Conservation (phyloP, 2,113 vertebrate genomes). For the Proteles cristata region DNA sequence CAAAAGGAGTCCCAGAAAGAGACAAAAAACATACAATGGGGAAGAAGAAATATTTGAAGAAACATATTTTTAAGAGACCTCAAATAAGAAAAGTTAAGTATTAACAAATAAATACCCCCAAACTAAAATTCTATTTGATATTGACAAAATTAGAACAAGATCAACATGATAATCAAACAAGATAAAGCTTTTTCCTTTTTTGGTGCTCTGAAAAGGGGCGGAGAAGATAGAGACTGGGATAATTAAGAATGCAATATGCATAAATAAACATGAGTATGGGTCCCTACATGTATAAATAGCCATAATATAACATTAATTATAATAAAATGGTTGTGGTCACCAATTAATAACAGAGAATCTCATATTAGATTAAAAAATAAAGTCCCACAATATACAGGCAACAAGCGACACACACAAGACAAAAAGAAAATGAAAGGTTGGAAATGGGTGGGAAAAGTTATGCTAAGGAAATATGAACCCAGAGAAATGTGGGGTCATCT, state of each 20-base stretch:
- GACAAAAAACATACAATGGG: not conserved
- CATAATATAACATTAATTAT: not conserved
- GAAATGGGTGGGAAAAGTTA: not conserved
- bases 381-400: not conserved
- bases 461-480: not conserved
- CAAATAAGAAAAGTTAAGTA: not conserved
- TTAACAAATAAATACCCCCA: not conserved
- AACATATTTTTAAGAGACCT: not conserved
- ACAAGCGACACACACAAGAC: not conserved
- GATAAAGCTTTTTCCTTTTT: not conserved
- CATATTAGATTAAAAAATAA: not conserved
- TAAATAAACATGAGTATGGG: not conserved
- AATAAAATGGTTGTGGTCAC: not conserved
- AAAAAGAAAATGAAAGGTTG: not conserved
- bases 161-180: not conserved
- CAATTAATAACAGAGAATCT: not conserved
- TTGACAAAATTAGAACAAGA: not conserved
- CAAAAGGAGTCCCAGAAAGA: not conserved
- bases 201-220: not conserved
- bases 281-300: not conserved
- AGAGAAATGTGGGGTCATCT: not conserved
- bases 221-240: not conserved
- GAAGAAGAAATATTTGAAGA: not conserved
- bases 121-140: not conserved
- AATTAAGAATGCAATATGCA: not conserved